Conservation (phyloP, 2,797 vertebrate genomes). For the Molossus alvarezi region DNA sequence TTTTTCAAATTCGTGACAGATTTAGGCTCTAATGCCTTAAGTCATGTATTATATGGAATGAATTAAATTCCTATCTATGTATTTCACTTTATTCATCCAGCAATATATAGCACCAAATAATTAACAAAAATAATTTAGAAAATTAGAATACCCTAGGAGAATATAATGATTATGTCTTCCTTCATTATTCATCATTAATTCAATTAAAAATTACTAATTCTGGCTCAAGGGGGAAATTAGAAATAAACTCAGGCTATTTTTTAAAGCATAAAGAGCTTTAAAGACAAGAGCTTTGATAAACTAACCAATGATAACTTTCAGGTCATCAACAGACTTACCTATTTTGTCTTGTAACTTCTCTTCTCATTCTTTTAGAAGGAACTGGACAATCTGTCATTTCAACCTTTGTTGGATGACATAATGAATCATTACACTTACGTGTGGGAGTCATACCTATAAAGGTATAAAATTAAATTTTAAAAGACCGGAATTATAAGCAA, state of each 20-base stretch:
- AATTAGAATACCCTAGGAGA: neutral
- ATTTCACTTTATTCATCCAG: neutral
- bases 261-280: neutral
- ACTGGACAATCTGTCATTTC: conserved; percentile 86
- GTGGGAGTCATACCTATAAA: conserved; percentile 90
- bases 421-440: conserved; percentile 82
- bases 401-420: conserved; percentile 75
- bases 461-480: conserved; percentile 31
- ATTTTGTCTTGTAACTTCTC: conserved; percentile 87
- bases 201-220: neutral
- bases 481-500: neutral
- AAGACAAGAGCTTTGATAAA: neutral
- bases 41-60: neutral
- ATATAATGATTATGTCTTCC: neutral
- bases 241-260: neutral
- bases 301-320: neutral
- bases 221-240: neutral
- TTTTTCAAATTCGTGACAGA: conserved; percentile 31
- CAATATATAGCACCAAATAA: neutral
- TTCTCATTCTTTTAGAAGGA: conserved; percentile 90
- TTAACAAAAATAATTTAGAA: conserved; percentile 53
- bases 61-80: neutral
- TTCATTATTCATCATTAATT: conserved; percentile 36
- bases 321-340: conserved; percentile 82
- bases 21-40: neutral